Conservation (phyloP, 2,888 invertebrate genomes). For the Nineta flava region DNA sequence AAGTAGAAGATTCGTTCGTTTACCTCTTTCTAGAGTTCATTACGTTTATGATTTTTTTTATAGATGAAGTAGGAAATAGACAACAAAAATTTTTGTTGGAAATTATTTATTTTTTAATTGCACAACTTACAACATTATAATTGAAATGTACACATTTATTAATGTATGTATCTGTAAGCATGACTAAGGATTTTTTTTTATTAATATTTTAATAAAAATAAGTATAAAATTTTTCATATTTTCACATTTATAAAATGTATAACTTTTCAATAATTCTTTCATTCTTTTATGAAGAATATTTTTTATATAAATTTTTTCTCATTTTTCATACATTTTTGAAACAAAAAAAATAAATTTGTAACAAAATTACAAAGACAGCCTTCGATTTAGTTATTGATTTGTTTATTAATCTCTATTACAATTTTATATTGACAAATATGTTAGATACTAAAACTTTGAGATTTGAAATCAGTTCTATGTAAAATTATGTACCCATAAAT, state of each 20-base stretch:
- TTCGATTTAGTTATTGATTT: too few relatives aligned
- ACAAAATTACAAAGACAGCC: too few relatives aligned
- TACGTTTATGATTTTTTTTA: neutral
- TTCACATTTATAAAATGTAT: conserved; percentile 7
- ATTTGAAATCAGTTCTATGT: too few relatives aligned
- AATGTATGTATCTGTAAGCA: conserved; percentile 8
- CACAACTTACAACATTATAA: neutral
- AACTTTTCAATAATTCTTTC: neutral
- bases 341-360: too few relatives aligned
- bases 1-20: neutral
- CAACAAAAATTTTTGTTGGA: neutral
- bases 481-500: too few relatives aligned
- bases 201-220: neutral
- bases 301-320: too few relatives aligned
- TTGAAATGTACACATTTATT: neutral
- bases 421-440: too few relatives aligned
- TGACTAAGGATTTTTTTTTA: conserved; percentile 5
- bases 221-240: neutral
- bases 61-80: neutral
- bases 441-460: too few relatives aligned
- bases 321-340: too few relatives aligned
- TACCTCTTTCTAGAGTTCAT: neutral
- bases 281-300: neutral
- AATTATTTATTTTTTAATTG: neutral
- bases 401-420: too few relatives aligned